Conservation (phyloP, 2,888 invertebrate species). For the Leistus spinibarbis region DNA sequence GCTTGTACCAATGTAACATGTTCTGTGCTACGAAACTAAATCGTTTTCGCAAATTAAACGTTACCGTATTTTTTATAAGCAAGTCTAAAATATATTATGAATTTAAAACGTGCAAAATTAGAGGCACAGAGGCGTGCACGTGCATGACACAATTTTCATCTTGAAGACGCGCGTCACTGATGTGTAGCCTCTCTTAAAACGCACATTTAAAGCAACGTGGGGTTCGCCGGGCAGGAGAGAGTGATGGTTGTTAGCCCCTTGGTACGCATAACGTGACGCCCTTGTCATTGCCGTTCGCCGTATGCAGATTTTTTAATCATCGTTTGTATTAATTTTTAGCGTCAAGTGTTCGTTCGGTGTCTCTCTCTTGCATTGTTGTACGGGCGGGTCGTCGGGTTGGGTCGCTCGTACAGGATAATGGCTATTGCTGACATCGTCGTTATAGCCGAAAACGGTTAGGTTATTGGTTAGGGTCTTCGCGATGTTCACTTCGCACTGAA, state of each 20-base stretch:
- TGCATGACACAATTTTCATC: slow-evolving; percentile 2
- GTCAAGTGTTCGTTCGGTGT: slow-evolving; percentile 39
- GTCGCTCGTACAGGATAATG: slow-evolving; percentile 20
- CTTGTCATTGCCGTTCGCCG: slow-evolving; percentile 41
- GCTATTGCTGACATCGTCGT: slow-evolving; percentile 33
- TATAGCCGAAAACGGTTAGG: slow-evolving; percentile 12
- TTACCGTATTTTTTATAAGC: neutral
- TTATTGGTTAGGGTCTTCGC: slow-evolving; percentile 13
- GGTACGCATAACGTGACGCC: slow-evolving; percentile 47
- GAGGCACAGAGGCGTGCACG: slow-evolving; percentile 2
- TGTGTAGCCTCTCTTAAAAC: neutral
- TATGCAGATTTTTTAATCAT: slow-evolving; percentile 53
- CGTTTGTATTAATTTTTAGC: slow-evolving; percentile 51
- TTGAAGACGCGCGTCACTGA: neutral
- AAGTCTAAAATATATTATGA: neutral
- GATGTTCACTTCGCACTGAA: slow-evolving; percentile 23
- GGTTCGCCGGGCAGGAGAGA: neutral
- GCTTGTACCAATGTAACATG: no score
- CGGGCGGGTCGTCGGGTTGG: slow-evolving; percentile 11
- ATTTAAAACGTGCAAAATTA: neutral
- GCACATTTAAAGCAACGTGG: neutral
- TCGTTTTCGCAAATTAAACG: neutral
- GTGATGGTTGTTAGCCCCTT: slow-evolving; percentile 43
- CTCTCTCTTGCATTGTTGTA: slow-evolving; percentile 29
- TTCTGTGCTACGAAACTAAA: no score